Evolutionary conservation across 2,888 invertebrate genomes (phyloP), one percentile per base, ranked within the genome.

Genomic region (Acanthosepion esculentum): DNA sequence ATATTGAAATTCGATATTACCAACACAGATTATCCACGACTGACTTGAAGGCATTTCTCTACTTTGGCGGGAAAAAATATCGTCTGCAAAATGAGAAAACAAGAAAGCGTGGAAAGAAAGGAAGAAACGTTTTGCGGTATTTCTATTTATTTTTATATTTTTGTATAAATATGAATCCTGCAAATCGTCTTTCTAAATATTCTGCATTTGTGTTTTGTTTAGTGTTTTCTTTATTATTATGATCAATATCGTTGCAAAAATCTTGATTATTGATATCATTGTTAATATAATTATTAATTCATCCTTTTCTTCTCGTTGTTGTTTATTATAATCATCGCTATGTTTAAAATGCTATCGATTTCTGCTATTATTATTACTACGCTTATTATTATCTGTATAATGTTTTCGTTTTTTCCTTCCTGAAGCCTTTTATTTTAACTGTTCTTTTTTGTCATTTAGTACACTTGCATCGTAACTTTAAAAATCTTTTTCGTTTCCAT

Each of bases 41-140:
- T 78, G 78, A 78, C 78, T 78, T n/a, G 78, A 33, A 78, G 78
- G 78, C 78, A 78, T 78, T 78, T 78, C 78, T n/a, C 78, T 78
- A 78, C 78, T 78, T 78, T n/a, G 78, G 78, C 78, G n/a, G 2
- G 78, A 78, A 78, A 78, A 78, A 33, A 78, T 78, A n/a, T 78
- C 78, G 78, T 78, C 78, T 78, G 78, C 78, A 78, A 78, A 78
- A 33, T n/a, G n/a, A 78, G 18, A 78, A 78, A 15, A n/a, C n/a
- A 78, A 78, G 78, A 78, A 78, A 64, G 26, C 59, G 5, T n/a
- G n/a, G 12, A 78, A n/a, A n/a, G n/a, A 78, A n/a, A n/a, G 33
- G 10, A 78, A n/a, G 78, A 78, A n/a, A n/a, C 8, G 29, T 78
- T 78, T 78, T 78, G 5, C 18, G n/a, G 12, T n/a, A 78, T 78